These are phyloP conservation scores for Whitmania pigra DNA, from an alignment of 1,140 invertebrate genomes.

Conservation along the genomic window DNA sequence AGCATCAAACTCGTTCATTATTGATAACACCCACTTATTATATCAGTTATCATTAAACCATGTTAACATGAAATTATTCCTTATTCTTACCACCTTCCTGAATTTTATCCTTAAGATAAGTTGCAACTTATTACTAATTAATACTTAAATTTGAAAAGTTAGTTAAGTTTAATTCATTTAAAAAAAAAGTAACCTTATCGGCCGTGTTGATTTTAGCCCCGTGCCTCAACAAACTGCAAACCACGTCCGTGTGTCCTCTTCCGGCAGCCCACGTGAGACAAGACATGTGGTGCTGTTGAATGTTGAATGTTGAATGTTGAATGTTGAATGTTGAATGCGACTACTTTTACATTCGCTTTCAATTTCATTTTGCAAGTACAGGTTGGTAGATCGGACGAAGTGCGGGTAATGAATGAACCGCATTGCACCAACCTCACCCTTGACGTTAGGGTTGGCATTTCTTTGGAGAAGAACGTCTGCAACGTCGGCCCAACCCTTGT, in stretches of 20 bases:
- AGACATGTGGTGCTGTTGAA: constrained; percentile 64
- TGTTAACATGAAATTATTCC: neutral
- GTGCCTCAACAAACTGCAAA: constrained; percentile 61
- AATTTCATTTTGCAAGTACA: too few species aligned
- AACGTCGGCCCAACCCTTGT: constrained; percentile 70
- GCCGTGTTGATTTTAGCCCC: constrained; percentile 81
- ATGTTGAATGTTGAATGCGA: constrained; percentile 19
- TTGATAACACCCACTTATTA: neutral
- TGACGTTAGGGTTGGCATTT: constrained; percentile 83
- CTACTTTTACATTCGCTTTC: too few species aligned
- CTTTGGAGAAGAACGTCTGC: constrained; percentile 68
- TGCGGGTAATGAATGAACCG: too few species aligned
- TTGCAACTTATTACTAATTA: too few species aligned
- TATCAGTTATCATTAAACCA: neutral
- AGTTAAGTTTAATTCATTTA: too few species aligned
- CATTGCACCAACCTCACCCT: constrained; percentile 57
- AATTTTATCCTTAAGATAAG: too few species aligned
- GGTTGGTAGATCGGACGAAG: too few species aligned
- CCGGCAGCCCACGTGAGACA: constrained; percentile 87
- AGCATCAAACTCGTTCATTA: neutral
- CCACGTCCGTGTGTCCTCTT: constrained; percentile 71
- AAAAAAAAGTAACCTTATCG: constrained; percentile 58
- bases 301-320: too few species aligned
- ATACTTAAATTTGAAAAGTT: too few species aligned
- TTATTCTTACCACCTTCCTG: too few species aligned